A percentile compares a stretch with the other conserved stretches of the same genome.
Evolutionary conservation across 2,888 invertebrate species (phyloP).

Genomic region (Tipula helvola): DNA sequence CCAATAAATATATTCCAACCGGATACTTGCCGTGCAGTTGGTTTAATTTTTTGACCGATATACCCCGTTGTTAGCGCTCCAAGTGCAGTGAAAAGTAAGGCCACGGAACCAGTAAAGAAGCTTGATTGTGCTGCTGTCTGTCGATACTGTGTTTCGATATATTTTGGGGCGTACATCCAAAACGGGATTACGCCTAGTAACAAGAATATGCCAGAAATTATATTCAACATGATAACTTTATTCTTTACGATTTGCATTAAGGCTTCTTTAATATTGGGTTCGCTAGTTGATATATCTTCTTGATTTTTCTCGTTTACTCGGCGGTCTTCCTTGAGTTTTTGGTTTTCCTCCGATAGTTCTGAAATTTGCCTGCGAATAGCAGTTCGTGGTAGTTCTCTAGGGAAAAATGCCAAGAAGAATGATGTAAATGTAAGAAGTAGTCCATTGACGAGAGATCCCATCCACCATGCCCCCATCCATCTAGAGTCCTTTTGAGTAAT

Average conservation of each 20-base stretch:
- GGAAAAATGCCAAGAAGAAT: conserved; percentile 45
- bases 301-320: not conserved
- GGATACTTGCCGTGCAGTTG: not conserved
- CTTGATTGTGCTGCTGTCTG: conserved; percentile 46
- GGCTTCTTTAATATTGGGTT: not conserved
- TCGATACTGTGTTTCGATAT: conserved; percentile 57
- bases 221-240: not conserved
- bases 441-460: conserved; percentile 46
- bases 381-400: conserved; percentile 46
- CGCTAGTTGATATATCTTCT: not conserved
- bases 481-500: conserved; percentile 47
- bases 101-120: conserved; percentile 44
- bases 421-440: conserved; percentile 41
- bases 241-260: not conserved
- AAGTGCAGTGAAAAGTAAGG: not conserved
- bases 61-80: not conserved
- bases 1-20: conserved; percentile 37
- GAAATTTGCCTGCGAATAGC: conserved; percentile 21
- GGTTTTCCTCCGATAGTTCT: not conserved
- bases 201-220: not conserved
- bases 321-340: not conserved
- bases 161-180: conserved; percentile 59
- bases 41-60: not conserved
- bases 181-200: conserved; percentile 46
- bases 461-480: conserved; percentile 54